A percentile compares a stretch with the other conserved stretches of the same genome.
Evolutionary conservation across 1,140 invertebrate genomes (phyloP).

Genomic region (Sycobia sp.): DNA sequence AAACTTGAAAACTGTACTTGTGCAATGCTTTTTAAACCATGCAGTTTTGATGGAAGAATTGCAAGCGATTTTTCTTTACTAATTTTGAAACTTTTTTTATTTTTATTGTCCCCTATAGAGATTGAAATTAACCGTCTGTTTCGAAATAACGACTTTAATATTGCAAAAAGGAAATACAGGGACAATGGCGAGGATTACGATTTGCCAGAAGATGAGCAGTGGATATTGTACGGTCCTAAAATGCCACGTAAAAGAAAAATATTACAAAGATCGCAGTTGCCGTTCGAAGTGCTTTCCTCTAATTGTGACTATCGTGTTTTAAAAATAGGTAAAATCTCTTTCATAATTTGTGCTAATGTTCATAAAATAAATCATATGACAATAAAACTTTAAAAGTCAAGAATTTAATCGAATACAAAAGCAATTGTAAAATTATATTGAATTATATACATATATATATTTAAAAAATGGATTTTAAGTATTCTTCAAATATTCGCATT

Average conservation of each 20-base stretch:
- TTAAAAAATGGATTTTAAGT: background rate
- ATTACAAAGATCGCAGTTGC: slow-evolving; percentile 46
- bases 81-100: too few species aligned
- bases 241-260: slow-evolving; percentile 43
- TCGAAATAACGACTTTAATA: slow-evolving; percentile 66
- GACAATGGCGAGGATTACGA: slow-evolving; percentile 32
- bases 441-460: background rate
- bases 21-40: too few species aligned
- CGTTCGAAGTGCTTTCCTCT: slow-evolving; percentile 43
- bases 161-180: slow-evolving; percentile 40
- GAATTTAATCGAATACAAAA: too few species aligned
- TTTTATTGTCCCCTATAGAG: slow-evolving; percentile 55
- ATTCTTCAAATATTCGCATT: background rate
- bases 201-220: slow-evolving; percentile 45
- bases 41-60: too few species aligned
- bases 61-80: too few species aligned
- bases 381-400: too few species aligned
- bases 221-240: slow-evolving; percentile 47
- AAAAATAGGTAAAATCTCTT: slow-evolving; percentile 44
- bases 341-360: too few species aligned
- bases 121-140: slow-evolving; percentile 67
- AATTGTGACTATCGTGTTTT: slow-evolving; percentile 48
- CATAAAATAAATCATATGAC: too few species aligned
- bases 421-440: too few species aligned
- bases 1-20: too few species aligned